A percentile compares a stretch with the other conserved stretches of the same genome.
These are phyloP conservation scores for Myotis myotis DNA, from an alignment of 2,797 vertebrate species.

Conservation along the genomic window DNA sequence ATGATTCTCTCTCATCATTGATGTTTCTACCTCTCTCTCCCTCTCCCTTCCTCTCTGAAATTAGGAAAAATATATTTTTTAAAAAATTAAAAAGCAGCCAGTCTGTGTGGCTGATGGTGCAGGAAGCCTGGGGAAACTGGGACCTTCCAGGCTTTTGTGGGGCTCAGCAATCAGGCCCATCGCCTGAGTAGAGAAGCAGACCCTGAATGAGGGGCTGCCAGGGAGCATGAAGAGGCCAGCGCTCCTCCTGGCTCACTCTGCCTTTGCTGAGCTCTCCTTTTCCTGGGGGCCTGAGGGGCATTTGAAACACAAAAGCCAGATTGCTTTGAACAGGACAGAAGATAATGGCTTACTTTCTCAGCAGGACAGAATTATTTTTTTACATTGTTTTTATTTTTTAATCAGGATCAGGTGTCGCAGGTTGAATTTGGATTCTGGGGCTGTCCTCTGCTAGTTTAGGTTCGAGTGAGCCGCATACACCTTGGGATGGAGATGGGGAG, in stretches of 20 bases:
- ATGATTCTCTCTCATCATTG: too few relatives aligned
- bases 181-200: conserved; percentile 8
- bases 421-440: conserved; percentile 7
- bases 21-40: too few relatives aligned
- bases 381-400: not conserved
- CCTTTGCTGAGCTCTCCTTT: not conserved
- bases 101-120: not conserved
- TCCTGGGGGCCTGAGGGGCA: not conserved
- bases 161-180: not conserved
- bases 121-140: not conserved
- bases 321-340: conserved; percentile 20
- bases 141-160: not conserved
- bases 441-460: not conserved
- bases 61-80: too few relatives aligned
- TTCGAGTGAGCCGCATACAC: not conserved
- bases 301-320: not conserved
- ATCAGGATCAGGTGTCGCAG: not conserved
- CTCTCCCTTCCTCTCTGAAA: too few relatives aligned
- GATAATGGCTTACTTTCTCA: not conserved
- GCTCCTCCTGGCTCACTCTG: not conserved
- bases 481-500: not conserved
- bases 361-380: not conserved
- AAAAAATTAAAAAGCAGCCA: not conserved
- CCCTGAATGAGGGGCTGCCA: not conserved
- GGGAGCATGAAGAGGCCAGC: not conserved